Evolutionary conservation across 2,797 vertebrate genomes (phyloP), one percentile per base, ranked within the genome.

Genomic region (Pyrocephalus nanus): DNA sequence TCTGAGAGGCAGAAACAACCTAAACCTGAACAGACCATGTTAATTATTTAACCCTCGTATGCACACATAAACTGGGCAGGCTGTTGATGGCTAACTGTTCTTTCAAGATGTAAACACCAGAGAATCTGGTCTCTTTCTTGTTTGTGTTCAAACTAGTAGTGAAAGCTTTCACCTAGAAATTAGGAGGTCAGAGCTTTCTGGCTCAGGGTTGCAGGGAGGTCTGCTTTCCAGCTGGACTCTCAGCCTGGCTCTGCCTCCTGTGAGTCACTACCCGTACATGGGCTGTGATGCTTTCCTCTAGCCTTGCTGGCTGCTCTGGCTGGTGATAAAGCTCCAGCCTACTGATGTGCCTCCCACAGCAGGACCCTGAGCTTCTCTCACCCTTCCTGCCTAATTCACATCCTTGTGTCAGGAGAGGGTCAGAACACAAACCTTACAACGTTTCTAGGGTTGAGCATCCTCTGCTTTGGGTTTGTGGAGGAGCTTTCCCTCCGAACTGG

Each of bases 261-360:
- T 3, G 1, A 65, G n/a, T 72, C 51, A 8, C 6, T 45, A 18
- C 26, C 62, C 1, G 0, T 15, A 43, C 3, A 1, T 0, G 47
- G 50, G 25, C 15, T 58, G 40, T 17, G 58, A 30, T 30, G n/a
- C 20, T 78, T 62, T n/a, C n/a, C 60, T 77, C n/a, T 19, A 61
- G 47, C 23, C 47, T 54, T 40, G 34, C 38, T 82, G 54, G 8
- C 38, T 60, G 22, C 22, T n/a, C 40, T 47, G 54, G 30, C 42
- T 69, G 55, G 6, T 11, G 14, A 55, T 16, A 45, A 65, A 87
- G 42, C 38, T 90, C 45, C 38, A 62, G n/a, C 36, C 22, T 51
- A 2, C 32, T 19, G 43, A 34, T 6, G 0, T 47, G 47, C 21
- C 2, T 47, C 32, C 27, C 0, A 2, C 30, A 38, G 40, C 20